Base-by-base conservation (phyloP, 2,888 invertebrate species). In the Acronicta leporina region DNA sequence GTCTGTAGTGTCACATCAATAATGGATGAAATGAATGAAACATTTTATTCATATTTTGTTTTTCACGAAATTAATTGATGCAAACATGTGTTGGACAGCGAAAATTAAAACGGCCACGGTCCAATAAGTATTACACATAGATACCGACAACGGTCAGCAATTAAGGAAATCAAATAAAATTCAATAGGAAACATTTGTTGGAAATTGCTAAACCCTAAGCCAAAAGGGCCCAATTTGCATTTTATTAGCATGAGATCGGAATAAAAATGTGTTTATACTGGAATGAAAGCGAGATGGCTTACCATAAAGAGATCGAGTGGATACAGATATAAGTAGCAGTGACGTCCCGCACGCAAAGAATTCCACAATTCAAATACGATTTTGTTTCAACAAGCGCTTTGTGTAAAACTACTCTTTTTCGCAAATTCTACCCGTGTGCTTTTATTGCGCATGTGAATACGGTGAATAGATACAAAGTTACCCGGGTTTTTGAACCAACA, bases 201-300 rank as follows among this genome's bases (percentile, higher is more conserved):
- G 85, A 87, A 90, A 91, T 90, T 89, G 89, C 91, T 82, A 87
- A 89, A 85, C 89, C 88, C 86, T 90, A 88, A 92, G 87, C 91
- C 87, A 85, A 89, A 91, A 91, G 87, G 89, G 87, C 81, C 86
- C 83, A 87, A 91, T 92, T 92, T 92, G 84, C 92, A 92, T 92
- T 91, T 92, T 92, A 92, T 92, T 91, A 91, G 91, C 91, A 87
- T 91, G 89, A 86, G 88, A 87, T 87, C 81, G 82, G 89, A 90
- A 91, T 91, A 92, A 92, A 92, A 92, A 91, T 91, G 91, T 92
- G 92, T 92, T 92, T 92, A 92, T 91, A 88, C 79, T 89, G 87
- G 87, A 79, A 87, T 87, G 90, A 86, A 87, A 87, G 81, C 85
- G 92, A 85, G 86, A 91, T 86, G 85, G 85, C 76, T 83, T 76